Evolutionary conservation across 2,113 vertebrate species (phyloP).

Genomic region (Indri indri): DNA sequence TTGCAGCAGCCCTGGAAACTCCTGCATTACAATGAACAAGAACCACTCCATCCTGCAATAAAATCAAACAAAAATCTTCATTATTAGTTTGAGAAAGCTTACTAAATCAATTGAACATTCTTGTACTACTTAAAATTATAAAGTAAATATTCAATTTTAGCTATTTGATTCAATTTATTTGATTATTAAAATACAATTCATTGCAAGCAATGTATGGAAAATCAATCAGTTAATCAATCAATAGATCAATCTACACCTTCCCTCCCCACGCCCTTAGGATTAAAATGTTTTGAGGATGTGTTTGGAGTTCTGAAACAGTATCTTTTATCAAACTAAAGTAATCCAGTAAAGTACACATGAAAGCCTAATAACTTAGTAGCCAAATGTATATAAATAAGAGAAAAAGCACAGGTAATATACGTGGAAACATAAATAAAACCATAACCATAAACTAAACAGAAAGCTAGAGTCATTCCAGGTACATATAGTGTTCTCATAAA

Average conservation of each 20-base stretch:
- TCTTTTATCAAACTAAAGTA: neutral
- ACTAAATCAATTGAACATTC: neutral
- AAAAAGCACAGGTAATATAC: neutral
- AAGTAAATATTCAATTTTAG: neutral
- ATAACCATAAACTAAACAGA: slow-evolving; percentile 34
- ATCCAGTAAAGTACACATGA: slow-evolving; percentile 10
- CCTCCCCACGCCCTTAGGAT: neutral
- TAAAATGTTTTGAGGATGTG: slow-evolving; percentile 1
- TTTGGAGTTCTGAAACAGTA: slow-evolving; percentile 28
- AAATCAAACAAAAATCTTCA: slow-evolving; percentile 33
- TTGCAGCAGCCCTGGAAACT: slow-evolving; percentile 92
- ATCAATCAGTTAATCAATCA: neutral
- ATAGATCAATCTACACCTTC: neutral
- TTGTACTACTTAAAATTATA: slow-evolving; percentile 30
- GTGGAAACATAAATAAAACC: slow-evolving; percentile 24
- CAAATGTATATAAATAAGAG: neutral
- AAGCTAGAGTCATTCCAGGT: neutral
- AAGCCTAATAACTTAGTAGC: neutral
- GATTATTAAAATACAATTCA: slow-evolving; percentile 41
- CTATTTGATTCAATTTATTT: neutral
- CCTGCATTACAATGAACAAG: slow-evolving; percentile 97
- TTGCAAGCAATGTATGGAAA: neutral
- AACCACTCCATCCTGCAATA: slow-evolving; percentile 91
- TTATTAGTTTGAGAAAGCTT: slow-evolving; percentile 6
- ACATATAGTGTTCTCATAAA: neutral